These are phyloP conservation scores for Melanostigma gelatinosum DNA, from an alignment of 2,113 vertebrate genomes.

Conservation along the genomic window DNA sequence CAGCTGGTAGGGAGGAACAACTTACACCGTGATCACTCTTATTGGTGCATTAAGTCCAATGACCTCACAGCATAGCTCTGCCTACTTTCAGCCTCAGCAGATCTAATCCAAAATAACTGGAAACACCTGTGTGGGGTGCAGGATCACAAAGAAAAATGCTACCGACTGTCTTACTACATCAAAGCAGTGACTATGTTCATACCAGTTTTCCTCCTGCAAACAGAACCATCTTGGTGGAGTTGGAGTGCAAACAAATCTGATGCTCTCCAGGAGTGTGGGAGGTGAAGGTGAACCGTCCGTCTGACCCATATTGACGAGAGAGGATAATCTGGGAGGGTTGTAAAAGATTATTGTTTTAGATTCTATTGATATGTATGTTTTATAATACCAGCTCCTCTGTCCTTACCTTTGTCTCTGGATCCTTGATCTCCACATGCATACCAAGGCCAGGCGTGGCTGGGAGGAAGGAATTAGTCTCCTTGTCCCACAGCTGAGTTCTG, in stretches of 20 bases:
- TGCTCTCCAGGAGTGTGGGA: conserved; percentile 96
- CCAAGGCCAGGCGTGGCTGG: conserved; percentile 92
- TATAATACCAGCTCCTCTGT: neutral
- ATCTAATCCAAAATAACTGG: neutral
- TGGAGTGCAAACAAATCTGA: conserved; percentile 97
- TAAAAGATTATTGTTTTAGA: neutral
- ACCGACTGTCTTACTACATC: neutral
- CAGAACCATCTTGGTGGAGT: conserved; percentile 94
- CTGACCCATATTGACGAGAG: conserved; percentile 93
- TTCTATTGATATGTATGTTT: neutral
- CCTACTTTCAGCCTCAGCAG: neutral
- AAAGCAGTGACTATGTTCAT: conserved; percentile 14
- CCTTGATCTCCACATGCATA: conserved; percentile 96
- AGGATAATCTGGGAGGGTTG: conserved; percentile 85
- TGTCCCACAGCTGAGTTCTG: conserved; percentile 94
- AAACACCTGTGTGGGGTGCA: neutral
- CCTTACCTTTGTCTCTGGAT: conserved; percentile 90
- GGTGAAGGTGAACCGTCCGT: conserved; percentile 95
- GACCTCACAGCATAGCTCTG: neutral
- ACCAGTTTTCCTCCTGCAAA: conserved; percentile 95
- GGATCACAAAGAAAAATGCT: neutral
- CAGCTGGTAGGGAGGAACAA: neutral
- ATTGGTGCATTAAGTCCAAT: neutral
- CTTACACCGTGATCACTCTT: neutral
- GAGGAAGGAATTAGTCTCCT: conserved; percentile 87